Evolutionary conservation across 2,888 invertebrate genomes (phyloP).

Genomic region (Euproctis similis): DNA sequence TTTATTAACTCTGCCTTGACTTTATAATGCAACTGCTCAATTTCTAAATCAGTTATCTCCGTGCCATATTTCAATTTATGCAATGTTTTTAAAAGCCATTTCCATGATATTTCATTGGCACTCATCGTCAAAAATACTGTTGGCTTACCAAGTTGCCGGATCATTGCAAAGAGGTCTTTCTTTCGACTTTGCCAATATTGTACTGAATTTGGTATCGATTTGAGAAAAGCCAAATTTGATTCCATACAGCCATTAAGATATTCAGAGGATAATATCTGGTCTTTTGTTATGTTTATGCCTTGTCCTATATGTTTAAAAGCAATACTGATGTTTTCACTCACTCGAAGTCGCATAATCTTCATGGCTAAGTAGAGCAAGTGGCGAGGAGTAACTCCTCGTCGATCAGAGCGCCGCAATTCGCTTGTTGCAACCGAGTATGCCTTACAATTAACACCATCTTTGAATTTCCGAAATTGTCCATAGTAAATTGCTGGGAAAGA

Average conservation of each 20-base stretch:
- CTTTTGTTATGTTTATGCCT: slow-evolving; percentile 24
- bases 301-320: slow-evolving; percentile 21
- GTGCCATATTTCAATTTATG: slow-evolving; percentile 15
- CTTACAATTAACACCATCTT: slow-evolving; percentile 17
- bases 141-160: too few species aligned
- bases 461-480: slow-evolving; percentile 26
- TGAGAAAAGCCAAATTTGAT: slow-evolving; percentile 38
- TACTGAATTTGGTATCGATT: slow-evolving; percentile 38
- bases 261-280: slow-evolving; percentile 23
- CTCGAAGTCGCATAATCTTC: slow-evolving; percentile 27
- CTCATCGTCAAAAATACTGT: slow-evolving; percentile 43
- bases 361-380: slow-evolving; percentile 31
- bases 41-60: slow-evolving; percentile 3
- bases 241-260: slow-evolving; percentile 26
- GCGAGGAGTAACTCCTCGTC: slow-evolving; percentile 31
- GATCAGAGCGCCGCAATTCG: slow-evolving; percentile 31
- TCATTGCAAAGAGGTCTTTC: slow-evolving; percentile 44
- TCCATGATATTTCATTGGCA: slow-evolving; percentile 45
- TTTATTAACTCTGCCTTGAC: slow-evolving; percentile 13
- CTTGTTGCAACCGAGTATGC: slow-evolving; percentile 32
- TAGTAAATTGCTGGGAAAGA: slow-evolving; percentile 28
- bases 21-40: slow-evolving; percentile 5
- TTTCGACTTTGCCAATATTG: slow-evolving; percentile 39
- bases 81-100: slow-evolving; percentile 13
- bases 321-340: slow-evolving; percentile 9